These are phyloP conservation scores for Chaetura pelagica DNA, from an alignment of 2,113 vertebrate genomes.

Conservation along the genomic window DNA sequence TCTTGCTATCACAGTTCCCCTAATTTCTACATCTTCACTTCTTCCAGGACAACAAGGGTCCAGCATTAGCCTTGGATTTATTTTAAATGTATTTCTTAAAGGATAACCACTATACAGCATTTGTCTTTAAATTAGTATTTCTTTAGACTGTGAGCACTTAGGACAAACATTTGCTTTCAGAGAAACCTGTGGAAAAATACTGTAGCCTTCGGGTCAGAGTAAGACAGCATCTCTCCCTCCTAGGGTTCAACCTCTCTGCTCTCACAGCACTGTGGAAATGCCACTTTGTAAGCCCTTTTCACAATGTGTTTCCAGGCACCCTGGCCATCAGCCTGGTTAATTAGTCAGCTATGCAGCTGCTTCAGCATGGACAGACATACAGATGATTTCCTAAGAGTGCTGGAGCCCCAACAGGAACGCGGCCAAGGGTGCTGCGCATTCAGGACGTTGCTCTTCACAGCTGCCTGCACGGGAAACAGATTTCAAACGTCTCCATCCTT, in stretches of 20 bases:
- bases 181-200: background rate
- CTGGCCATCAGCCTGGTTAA: background rate
- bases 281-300: background rate
- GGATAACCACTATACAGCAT: background rate
- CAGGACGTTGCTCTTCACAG: background rate
- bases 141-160: background rate
- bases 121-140: background rate
- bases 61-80: background rate
- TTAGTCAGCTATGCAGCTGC: slow-evolving; percentile 24
- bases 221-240: background rate
- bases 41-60: background rate
- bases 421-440: background rate
- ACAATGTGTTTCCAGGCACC: background rate
- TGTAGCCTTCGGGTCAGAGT: background rate
- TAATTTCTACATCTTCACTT: background rate
- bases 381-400: background rate
- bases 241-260: background rate
- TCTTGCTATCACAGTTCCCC: background rate
- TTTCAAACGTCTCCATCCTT: background rate
- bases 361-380: background rate
- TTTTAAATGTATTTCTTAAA: background rate
- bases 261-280: background rate
- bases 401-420: background rate
- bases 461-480: slow-evolving; percentile 33
- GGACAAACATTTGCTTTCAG: background rate